A percentile compares a stretch with the other conserved stretches of the same genome.
Evolutionary conservation across 2,797 vertebrate species (phyloP).

Genomic region (Euthynnus affinis): DNA sequence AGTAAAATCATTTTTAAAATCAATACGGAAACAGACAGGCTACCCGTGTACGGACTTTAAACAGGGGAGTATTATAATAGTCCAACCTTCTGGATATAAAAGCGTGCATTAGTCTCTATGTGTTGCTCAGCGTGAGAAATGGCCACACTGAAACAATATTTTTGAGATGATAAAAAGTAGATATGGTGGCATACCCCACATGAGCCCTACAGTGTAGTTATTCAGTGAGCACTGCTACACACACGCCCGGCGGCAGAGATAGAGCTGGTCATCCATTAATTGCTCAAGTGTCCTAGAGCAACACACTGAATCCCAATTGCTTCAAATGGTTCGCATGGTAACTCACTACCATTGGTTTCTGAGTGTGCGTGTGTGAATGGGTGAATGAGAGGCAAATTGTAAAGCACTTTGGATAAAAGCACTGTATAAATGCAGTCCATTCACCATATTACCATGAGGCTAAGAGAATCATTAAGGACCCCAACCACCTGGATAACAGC

Average conservation of each 20-base stretch:
- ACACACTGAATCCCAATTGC: background rate
- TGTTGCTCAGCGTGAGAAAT: background rate
- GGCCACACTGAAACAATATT: background rate
- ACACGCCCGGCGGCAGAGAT: background rate
- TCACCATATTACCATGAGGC: background rate
- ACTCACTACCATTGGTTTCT: background rate
- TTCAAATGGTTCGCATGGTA: background rate
- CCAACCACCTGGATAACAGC: too few species aligned
- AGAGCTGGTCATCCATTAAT: background rate
- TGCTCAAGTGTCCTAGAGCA: background rate
- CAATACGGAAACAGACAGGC: too few species aligned
- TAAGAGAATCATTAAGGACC: too few species aligned
- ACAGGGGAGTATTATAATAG: too few species aligned
- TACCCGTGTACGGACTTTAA: background rate
- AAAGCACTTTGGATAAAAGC: background rate
- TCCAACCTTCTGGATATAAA: too few species aligned
- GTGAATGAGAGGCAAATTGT: background rate
- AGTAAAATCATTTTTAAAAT: too few species aligned
- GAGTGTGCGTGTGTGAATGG: background rate
- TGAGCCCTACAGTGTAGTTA: background rate
- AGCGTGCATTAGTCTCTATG: too few species aligned
- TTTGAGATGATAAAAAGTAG: background rate
- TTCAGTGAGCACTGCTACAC: background rate
- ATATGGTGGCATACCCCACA: background rate
- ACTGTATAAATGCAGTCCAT: background rate